phyloP scores from a whole-genome alignment of 2,797 vertebrate species.

The Geotrypetes seraphini region DNA sequence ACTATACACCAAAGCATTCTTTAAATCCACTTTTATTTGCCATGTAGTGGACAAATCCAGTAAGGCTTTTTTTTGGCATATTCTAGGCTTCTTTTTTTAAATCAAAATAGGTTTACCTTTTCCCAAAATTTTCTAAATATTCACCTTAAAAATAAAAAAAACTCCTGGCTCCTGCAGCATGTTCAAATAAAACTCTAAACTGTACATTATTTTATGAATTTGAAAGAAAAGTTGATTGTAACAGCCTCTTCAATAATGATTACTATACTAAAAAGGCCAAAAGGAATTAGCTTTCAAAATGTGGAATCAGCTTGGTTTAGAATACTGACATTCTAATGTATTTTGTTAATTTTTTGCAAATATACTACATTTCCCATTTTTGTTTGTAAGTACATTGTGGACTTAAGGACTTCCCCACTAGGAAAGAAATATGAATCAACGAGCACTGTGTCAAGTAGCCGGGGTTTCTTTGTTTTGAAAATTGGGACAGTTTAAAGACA shows the following conservation, averaged over 20 bases:
- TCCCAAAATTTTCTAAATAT: constrained; percentile 25
- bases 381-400: constrained; percentile 11
- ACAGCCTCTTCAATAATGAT: constrained; percentile 9
- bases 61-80: too few relatives aligned
- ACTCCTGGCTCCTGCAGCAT: constrained; percentile 24
- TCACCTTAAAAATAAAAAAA: constrained; percentile 24
- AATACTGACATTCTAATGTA: constrained; percentile 32
- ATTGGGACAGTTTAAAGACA: constrained; percentile 42
- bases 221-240: constrained; percentile 20
- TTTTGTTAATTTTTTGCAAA: constrained; percentile 38
- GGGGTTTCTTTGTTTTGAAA: constrained; percentile 25
- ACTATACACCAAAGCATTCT: constrained; percentile 27
- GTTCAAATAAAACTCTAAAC: constrained; percentile 32
- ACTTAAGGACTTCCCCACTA: constrained; percentile 22
- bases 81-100: constrained; percentile 37
- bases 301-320: constrained; percentile 29
- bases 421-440: constrained; percentile 25
- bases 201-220: constrained; percentile 28
- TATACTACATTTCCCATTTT: constrained; percentile 27
- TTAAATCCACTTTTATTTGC: constrained; percentile 48
- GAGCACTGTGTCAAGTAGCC: constrained; percentile 35
- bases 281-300: constrained; percentile 25
- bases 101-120: constrained; percentile 40
- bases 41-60: constrained; percentile 34
- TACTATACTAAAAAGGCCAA: constrained; percentile 20